Conservation (phyloP, 1,140 invertebrate species). For the Aphis gossypii region DNA sequence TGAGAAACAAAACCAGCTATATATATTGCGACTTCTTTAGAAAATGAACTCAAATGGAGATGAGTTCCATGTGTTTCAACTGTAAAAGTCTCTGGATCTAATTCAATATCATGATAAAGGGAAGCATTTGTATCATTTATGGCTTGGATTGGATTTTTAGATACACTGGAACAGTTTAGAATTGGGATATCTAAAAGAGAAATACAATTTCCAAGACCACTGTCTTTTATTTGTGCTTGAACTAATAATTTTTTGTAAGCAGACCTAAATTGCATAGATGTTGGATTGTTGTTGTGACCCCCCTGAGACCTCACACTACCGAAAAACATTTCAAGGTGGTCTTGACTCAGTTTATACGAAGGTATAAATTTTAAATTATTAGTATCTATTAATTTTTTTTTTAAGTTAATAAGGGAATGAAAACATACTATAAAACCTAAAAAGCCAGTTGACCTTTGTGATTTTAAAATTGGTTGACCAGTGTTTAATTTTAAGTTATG, state of each 20-base stretch:
- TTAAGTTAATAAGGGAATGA: not conserved
- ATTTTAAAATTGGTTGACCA: not conserved
- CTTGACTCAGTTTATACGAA: slow-evolving; percentile 62
- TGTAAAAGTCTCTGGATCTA: not conserved
- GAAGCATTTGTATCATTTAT: not conserved
- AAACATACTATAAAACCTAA: not conserved
- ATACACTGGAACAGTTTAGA: not conserved
- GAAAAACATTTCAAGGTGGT: slow-evolving; percentile 65
- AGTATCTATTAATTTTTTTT: not conserved
- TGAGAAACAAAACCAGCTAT: slow-evolving; percentile 13
- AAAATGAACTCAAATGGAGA: not conserved
- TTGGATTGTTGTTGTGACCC: slow-evolving; percentile 64
- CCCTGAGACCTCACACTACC: slow-evolving; percentile 61
- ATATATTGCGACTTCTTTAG: not conserved
- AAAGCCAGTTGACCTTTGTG: not conserved
- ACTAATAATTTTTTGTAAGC: slow-evolving; percentile 20
- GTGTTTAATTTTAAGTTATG: not conserved
- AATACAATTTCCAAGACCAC: not conserved
- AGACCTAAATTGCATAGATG: slow-evolving; percentile 61
- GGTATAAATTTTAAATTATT: slow-evolving; percentile 4
- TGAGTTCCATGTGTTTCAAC: not conserved
- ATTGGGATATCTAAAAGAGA: not conserved
- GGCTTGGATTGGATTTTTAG: not conserved
- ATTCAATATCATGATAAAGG: not conserved
- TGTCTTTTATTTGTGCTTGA: not conserved